A percentile compares a stretch with the other conserved stretches of the same genome.
phyloP scores from a whole-genome alignment of 1,140 invertebrate genomes.

The Amyelois transitella region DNA sequence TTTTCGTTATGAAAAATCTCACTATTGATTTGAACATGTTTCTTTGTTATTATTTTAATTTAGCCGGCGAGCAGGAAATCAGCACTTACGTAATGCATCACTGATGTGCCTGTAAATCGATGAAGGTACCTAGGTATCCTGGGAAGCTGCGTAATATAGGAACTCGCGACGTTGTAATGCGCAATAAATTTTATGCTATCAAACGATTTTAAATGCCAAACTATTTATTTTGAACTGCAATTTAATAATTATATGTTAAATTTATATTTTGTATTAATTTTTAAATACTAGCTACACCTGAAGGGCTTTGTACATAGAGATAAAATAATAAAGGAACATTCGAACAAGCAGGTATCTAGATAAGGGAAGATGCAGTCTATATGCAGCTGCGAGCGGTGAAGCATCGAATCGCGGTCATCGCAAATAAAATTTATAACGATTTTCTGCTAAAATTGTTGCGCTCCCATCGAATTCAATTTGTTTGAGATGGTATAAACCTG shows the following conservation, averaged over 20 bases:
- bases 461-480: no score
- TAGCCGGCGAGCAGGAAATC: background rate
- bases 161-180: background rate
- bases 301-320: background rate
- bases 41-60: background rate
- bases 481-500: background rate
- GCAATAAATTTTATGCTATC: background rate
- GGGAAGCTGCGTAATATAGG: background rate
- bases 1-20: no score
- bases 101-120: background rate
- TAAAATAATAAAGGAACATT: background rate
- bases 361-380: background rate
- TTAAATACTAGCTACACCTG: background rate
- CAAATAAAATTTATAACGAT: background rate
- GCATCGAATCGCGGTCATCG: background rate
- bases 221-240: background rate
- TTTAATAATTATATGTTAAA: background rate
- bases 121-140: background rate
- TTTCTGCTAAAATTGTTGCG: background rate
- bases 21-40: background rate
- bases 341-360: background rate
- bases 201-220: background rate
- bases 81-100: background rate
- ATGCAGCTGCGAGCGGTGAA: constrained; percentile 1
- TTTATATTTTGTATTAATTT: background rate